These are phyloP conservation scores for Lepus oiostolus DNA, from an alignment of 2,797 vertebrate species.

Conservation along the genomic window DNA sequence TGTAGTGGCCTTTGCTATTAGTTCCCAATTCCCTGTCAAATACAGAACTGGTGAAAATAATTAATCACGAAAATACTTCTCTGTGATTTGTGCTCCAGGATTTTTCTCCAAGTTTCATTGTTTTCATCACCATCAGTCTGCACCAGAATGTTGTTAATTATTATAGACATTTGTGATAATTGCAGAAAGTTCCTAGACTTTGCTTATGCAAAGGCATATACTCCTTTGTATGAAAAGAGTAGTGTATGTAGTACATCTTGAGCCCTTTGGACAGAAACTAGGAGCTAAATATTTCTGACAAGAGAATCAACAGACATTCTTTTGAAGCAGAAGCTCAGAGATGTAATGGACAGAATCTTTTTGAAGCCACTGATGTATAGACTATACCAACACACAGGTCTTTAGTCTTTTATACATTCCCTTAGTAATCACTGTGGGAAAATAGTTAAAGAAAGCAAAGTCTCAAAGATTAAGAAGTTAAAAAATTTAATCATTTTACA, in stretches of 20 bases:
- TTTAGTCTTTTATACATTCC: neutral
- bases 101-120: neutral
- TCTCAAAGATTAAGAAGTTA: neutral
- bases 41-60: neutral
- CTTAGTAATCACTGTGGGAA: neutral
- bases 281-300: neutral
- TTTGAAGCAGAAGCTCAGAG: neutral
- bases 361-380: neutral
- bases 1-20: neutral
- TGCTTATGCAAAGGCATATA: neutral
- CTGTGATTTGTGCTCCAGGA: neutral
- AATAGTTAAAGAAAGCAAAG: constrained; percentile 30
- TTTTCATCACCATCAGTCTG: neutral
- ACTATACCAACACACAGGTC: neutral
- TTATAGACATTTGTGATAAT: neutral
- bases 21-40: constrained; percentile 3
- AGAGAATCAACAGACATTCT: neutral
- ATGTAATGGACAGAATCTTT: neutral
- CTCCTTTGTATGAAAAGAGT: neutral
- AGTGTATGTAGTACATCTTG: neutral
- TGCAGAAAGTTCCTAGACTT: neutral
- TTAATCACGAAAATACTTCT: neutral
- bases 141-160: neutral
- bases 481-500: neutral
- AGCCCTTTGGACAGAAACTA: neutral